phyloP scores from a whole-genome alignment of 2,113 vertebrate species.

The Machaerirhynchus nigripectus region DNA sequence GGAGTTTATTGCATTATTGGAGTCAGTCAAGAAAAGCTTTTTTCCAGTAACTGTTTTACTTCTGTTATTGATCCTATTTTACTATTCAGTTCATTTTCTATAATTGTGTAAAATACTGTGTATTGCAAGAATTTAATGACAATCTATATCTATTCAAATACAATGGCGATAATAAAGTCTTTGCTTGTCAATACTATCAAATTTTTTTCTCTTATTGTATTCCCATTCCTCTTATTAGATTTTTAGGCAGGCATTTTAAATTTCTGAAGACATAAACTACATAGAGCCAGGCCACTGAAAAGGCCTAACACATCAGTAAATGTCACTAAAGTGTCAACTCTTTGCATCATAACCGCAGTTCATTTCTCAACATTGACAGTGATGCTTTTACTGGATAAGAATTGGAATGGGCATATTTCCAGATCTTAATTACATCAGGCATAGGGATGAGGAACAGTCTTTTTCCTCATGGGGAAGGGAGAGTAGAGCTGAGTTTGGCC shows the following conservation, averaged over 20 bases:
- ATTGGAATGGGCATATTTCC: constrained; percentile 77
- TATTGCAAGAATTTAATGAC: constrained; percentile 20
- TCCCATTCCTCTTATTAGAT: constrained; percentile 16
- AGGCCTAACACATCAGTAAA: constrained; percentile 70
- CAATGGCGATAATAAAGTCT: not conserved
- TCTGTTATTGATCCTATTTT: constrained; percentile 26
- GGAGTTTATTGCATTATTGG: not conserved
- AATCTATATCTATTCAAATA: constrained; percentile 16
- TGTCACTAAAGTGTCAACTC: constrained; percentile 75
- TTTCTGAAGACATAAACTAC: constrained; percentile 46
- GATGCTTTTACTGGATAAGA: constrained; percentile 72
- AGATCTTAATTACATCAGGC: constrained; percentile 83
- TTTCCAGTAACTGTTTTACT: constrained; percentile 21
- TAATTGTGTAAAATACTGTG: not conserved
- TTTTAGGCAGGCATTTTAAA: constrained; percentile 63
- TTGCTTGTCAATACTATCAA: constrained; percentile 19
- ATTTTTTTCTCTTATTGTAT: constrained; percentile 1
- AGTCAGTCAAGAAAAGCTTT: constrained; percentile 11
- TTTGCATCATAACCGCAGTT: constrained; percentile 74
- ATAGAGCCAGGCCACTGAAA: constrained; percentile 21
- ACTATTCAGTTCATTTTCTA: constrained; percentile 44
- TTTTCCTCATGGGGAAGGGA: constrained; percentile 58
- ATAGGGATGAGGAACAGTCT: constrained; percentile 64
- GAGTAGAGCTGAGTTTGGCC: constrained; percentile 70
- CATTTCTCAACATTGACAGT: constrained; percentile 75